phyloP scores from a whole-genome alignment of 1,140 invertebrate genomes.

The Cotesia chilonis region DNA sequence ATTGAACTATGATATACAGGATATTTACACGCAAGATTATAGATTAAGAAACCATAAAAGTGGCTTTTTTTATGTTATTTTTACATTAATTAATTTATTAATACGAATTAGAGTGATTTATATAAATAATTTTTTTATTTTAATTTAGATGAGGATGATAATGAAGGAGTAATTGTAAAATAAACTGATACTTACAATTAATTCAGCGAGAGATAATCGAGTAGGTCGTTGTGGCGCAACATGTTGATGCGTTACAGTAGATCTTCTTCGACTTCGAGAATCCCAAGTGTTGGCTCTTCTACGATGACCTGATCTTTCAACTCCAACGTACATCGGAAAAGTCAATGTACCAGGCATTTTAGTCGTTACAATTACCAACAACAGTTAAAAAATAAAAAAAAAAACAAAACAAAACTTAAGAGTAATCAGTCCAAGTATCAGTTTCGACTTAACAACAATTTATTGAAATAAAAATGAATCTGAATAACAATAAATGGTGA shows the following conservation, averaged over 20 bases:
- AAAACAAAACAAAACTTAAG: background rate
- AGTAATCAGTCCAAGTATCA: background rate
- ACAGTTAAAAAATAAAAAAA: background rate
- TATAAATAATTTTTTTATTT: no score
- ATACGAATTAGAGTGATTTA: background rate
- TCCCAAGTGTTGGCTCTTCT: slow-evolving; percentile 57
- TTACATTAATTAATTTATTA: background rate
- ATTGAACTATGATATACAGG: slow-evolving; percentile 15
- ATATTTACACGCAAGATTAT: slow-evolving; percentile 15
- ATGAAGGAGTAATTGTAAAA: background rate
- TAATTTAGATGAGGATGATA: background rate
- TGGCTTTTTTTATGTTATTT: background rate
- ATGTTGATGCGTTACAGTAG: slow-evolving; percentile 36
- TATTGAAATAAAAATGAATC: background rate
- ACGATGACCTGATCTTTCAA: slow-evolving; percentile 54
- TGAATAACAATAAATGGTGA: background rate
- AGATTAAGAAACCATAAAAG: slow-evolving; percentile 34
- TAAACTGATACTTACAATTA: slow-evolving; percentile 41
- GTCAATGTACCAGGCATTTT: slow-evolving; percentile 60
- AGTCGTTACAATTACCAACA: background rate
- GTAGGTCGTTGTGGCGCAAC: slow-evolving; percentile 44
- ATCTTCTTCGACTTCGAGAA: slow-evolving; percentile 38
- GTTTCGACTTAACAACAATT: no score
- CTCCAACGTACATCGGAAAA: slow-evolving; percentile 61
- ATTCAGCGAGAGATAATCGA: slow-evolving; percentile 53